Percentiles rank a stretch among this genome's conserved stretches.
Evolutionary conservation across 2,888 invertebrate genomes (phyloP).

Genomic region (Physocephala rufipes): DNA sequence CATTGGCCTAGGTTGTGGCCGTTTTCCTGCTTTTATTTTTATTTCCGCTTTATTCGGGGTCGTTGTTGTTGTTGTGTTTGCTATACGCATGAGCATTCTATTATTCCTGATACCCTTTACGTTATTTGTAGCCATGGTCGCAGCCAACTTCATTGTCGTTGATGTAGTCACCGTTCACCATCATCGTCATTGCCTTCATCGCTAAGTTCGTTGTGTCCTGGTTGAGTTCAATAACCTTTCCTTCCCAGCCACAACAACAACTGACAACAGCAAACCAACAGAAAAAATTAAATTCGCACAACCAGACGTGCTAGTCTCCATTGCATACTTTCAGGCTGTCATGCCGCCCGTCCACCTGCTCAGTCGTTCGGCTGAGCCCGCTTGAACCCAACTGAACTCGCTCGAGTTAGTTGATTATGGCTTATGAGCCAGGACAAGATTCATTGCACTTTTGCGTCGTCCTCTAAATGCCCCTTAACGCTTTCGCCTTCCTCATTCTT

Average conservation of each 20-base stretch:
- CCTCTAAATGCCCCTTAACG: neutral
- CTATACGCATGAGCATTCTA: constrained; percentile 21
- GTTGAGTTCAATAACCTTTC: constrained; percentile 57
- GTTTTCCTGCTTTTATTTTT: neutral
- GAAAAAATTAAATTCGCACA: constrained; percentile 31
- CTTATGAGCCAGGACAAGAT: constrained; percentile 25
- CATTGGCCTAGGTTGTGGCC: constrained; percentile 43
- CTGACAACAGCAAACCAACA: constrained; percentile 42
- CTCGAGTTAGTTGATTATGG: constrained; percentile 3
- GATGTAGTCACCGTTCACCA: too few species aligned
- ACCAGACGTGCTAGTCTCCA: constrained; percentile 44
- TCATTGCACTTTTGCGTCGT: neutral
- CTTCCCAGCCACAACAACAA: constrained; percentile 49
- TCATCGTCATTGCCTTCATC: too few species aligned
- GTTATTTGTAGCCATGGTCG: constrained; percentile 38
- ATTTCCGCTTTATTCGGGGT: neutral
- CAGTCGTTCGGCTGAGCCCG: neutral
- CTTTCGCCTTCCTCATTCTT: neutral
- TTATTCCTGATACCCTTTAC: constrained; percentile 35
- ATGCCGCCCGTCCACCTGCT: constrained; percentile 6
- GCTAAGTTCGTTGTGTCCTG: constrained; percentile 28
- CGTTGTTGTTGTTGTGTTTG: constrained; percentile 26
- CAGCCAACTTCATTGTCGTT: constrained; percentile 38
- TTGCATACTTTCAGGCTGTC: constrained; percentile 23
- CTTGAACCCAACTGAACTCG: neutral